phyloP scores from a whole-genome alignment of 1,140 invertebrate species.

The Bicyclus anynana region DNA sequence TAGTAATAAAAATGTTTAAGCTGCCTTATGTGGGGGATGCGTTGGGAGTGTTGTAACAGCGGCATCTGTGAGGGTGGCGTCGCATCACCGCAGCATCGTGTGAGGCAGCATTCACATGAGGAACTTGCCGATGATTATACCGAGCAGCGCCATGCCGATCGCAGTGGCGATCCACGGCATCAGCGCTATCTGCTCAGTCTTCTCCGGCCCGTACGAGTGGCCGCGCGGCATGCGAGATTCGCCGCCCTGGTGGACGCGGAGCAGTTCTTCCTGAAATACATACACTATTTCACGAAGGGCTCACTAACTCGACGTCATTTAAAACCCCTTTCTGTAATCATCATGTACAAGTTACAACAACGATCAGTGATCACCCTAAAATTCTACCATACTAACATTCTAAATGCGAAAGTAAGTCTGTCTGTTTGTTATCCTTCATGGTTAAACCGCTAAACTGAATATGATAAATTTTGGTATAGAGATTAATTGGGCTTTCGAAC shows the following conservation, averaged over 20 bases:
- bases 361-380: too few species aligned
- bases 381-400: too few species aligned
- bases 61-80: slow-evolving; percentile 48
- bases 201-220: slow-evolving; percentile 70
- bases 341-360: too few species aligned
- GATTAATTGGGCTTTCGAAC: too few species aligned
- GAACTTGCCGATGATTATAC: slow-evolving; percentile 79
- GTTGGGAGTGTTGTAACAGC: slow-evolving; percentile 54
- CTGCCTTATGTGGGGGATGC: slow-evolving; percentile 83
- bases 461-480: too few species aligned
- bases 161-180: slow-evolving; percentile 76
- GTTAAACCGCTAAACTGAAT: too few species aligned
- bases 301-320: too few species aligned
- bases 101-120: slow-evolving; percentile 73
- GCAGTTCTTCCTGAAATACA: slow-evolving; percentile 75
- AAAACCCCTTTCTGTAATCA: too few species aligned
- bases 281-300: too few species aligned
- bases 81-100: slow-evolving; percentile 41
- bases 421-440: too few species aligned
- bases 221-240: slow-evolving; percentile 46
- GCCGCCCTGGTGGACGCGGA: slow-evolving; percentile 72
- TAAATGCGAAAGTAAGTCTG: too few species aligned
- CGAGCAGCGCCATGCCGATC: slow-evolving; percentile 76
- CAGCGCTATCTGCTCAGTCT: slow-evolving; percentile 64
- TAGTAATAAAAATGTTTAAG: slow-evolving; percentile 55